Percentiles rank a stretch among this genome's conserved stretches.
phyloP scores from a whole-genome alignment of 2,113 vertebrate genomes.

The Saiga tatarica region DNA sequence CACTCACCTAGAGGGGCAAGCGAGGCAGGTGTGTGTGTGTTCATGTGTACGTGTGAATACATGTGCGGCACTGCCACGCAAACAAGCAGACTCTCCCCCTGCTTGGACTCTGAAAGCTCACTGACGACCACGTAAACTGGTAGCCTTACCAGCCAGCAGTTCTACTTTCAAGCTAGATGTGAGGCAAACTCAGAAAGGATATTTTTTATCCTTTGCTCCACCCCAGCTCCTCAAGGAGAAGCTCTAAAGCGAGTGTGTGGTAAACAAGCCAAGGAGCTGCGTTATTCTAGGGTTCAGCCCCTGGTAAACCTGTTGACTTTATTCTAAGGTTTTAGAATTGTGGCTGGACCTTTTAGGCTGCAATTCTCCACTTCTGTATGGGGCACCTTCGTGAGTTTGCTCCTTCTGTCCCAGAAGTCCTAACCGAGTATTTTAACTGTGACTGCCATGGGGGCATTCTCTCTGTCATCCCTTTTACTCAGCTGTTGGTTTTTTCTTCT shows the following conservation, averaged over 20 bases:
- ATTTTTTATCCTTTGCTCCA: not conserved
- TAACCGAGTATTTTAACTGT: not conserved
- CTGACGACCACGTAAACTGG: not conserved
- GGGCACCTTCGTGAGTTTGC: not conserved
- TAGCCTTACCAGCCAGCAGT: not conserved
- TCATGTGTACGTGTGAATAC: rapidly evolving
- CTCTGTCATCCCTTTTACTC: not conserved
- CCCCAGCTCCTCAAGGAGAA: not conserved
- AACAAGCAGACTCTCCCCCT: not conserved
- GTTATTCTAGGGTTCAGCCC: not conserved
- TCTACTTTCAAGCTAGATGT: not conserved
- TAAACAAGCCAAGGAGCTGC: not conserved
- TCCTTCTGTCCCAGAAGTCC: not conserved
- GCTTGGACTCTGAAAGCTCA: not conserved
- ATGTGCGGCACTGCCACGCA: not conserved
- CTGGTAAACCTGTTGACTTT: not conserved
- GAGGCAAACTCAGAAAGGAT: not conserved
- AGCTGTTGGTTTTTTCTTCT: not conserved
- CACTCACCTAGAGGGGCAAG: not conserved
- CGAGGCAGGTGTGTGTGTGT: too few species aligned
- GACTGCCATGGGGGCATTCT: not conserved
- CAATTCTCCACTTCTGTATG: not conserved
- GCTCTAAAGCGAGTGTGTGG: not conserved
- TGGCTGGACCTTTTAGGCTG: not conserved
- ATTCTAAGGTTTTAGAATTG: not conserved